Conservation (phyloP, 2,797 vertebrate species). For the Cirrhinus molitorella region DNA sequence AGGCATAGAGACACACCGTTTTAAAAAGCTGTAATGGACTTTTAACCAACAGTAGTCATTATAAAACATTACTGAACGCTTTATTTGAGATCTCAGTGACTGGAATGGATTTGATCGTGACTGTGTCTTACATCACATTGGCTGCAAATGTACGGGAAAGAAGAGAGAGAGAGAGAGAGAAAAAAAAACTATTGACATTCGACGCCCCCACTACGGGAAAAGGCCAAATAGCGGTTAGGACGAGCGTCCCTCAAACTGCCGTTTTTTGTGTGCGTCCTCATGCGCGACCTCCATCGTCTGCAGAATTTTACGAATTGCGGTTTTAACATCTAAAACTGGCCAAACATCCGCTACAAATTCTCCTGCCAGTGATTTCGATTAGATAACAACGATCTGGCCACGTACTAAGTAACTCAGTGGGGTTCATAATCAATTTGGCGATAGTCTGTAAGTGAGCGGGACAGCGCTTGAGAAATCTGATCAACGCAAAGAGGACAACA, state of each 20-base stretch:
- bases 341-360: too few relatives aligned
- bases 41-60: not conserved
- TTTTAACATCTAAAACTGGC: not conserved
- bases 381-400: not conserved
- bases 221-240: not conserved
- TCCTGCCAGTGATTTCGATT: not conserved
- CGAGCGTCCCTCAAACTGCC: conserved; percentile 5
- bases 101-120: not conserved
- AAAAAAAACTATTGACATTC: not conserved
- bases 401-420: not conserved
- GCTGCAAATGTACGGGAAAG: not conserved
- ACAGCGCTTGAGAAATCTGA: conserved; percentile 29
- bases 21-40: not conserved
- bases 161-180: too few relatives aligned
- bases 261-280: not conserved
- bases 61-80: not conserved
- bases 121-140: not conserved
- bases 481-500: not conserved
- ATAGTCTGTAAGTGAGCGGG: conserved; percentile 11
- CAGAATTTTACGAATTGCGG: not conserved
- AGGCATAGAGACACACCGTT: not conserved
- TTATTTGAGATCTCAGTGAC: not conserved
- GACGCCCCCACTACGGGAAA: not conserved
- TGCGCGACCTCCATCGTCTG: not conserved
- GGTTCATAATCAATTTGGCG: conserved; percentile 4